Percentiles rank a stretch among this genome's conserved stretches.
phyloP scores from a whole-genome alignment of 1,140 invertebrate species.

The Zaprionus tsacasi region DNA sequence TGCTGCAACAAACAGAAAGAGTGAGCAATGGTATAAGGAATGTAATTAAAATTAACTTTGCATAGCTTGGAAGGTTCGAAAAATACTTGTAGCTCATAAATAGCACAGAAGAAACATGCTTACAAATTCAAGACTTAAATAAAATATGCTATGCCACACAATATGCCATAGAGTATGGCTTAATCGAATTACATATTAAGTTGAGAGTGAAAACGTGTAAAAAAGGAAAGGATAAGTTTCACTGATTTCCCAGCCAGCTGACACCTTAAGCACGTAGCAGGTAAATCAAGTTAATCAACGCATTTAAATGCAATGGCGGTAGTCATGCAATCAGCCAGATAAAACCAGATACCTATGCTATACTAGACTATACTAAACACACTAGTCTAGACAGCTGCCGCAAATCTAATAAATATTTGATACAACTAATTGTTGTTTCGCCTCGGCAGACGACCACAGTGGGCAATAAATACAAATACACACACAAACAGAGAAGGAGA shows the following conservation, averaged over 20 bases:
- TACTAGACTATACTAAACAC: slow-evolving; percentile 21
- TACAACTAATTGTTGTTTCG: slow-evolving; percentile 49
- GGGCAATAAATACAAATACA: slow-evolving; percentile 13
- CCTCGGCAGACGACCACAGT: neutral
- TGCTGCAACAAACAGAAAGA: neutral
- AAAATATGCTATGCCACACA: neutral
- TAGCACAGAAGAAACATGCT: neutral
- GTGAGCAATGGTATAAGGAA: slow-evolving; percentile 20
- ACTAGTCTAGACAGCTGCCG: slow-evolving; percentile 28
- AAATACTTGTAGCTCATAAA: neutral
- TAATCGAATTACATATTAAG: slow-evolving; percentile 12
- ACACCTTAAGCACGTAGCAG: neutral
- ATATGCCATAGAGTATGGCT: neutral
- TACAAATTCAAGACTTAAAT: too few species aligned
- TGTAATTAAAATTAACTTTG: slow-evolving; percentile 24
- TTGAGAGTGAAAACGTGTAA: slow-evolving; percentile 1
- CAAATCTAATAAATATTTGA: slow-evolving; percentile 56
- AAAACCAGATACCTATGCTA: neutral
- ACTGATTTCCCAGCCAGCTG: neutral
- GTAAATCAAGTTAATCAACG: slow-evolving; percentile 68
- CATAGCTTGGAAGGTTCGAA: neutral
- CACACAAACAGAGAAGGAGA: neutral
- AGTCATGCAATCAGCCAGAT: slow-evolving; percentile 28
- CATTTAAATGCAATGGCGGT: slow-evolving; percentile 56
- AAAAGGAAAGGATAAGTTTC: neutral